phyloP scores from a whole-genome alignment of 2,888 invertebrate genomes.

The Orthosia cruda region DNA sequence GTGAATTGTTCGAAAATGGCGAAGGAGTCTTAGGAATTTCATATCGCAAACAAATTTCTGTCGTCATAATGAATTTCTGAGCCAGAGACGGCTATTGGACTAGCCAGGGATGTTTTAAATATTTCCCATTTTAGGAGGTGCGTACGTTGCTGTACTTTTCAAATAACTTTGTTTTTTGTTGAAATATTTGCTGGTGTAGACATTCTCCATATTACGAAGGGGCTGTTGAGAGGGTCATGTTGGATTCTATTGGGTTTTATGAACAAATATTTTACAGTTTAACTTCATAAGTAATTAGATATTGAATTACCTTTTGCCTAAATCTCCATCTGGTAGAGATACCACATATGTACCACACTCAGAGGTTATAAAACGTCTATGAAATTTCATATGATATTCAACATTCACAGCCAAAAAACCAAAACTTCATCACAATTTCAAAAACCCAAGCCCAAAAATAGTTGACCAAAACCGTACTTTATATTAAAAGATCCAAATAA shows the following conservation, averaged over 20 bases:
- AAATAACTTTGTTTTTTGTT: conserved; percentile 45
- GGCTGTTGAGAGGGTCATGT: background rate
- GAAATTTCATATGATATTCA: too few relatives aligned
- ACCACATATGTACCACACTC: too few relatives aligned
- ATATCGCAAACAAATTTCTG: conserved; percentile 86
- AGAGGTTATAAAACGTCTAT: too few relatives aligned
- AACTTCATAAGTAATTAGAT: too few relatives aligned
- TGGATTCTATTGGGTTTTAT: background rate
- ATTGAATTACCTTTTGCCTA: too few relatives aligned
- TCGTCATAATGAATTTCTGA: conserved; percentile 83
- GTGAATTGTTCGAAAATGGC: conserved; percentile 77
- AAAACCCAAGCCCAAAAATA: conserved; percentile 4
- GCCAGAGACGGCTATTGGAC: conserved; percentile 69
- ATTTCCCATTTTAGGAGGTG: conserved; percentile 58
- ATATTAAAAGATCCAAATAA: conserved; percentile 56
- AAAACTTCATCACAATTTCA: too few relatives aligned
- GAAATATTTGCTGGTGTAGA: conserved; percentile 31
- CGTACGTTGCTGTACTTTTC: conserved; percentile 49
- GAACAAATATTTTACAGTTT: background rate
- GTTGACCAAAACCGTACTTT: conserved; percentile 14
- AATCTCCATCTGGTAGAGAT: too few relatives aligned
- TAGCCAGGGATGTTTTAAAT: conserved; percentile 64
- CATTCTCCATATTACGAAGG: conserved; percentile 9
- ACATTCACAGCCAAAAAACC: background rate
- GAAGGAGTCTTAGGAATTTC: conserved; percentile 83